These are phyloP conservation scores for Amniataba percoides DNA, from an alignment of 2,797 vertebrate species.

Conservation along the genomic window DNA sequence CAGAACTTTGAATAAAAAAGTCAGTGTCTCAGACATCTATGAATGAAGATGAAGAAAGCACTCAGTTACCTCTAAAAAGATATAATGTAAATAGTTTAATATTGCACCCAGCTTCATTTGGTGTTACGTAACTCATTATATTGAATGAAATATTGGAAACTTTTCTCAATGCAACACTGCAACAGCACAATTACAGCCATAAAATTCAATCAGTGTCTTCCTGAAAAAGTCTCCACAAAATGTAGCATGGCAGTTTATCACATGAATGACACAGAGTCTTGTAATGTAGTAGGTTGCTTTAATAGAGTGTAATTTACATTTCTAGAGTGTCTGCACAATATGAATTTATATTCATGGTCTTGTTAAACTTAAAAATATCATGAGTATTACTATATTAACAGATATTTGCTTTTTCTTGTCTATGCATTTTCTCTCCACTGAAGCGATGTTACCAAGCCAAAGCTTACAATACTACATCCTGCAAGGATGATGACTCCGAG, in stretches of 20 bases:
- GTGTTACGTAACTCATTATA: too few species aligned
- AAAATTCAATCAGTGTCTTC: background rate
- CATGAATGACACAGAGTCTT: too few species aligned
- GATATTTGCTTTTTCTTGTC: background rate
- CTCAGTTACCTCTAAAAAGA: background rate
- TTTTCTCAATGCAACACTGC: background rate
- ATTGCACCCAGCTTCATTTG: background rate
- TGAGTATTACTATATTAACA: background rate
- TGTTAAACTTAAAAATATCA: background rate
- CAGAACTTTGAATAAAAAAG: background rate
- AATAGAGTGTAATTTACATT: background rate
- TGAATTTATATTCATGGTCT: background rate
- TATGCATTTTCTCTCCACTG: constrained; percentile 39
- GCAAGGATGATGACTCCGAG: background rate
- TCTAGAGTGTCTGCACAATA: background rate
- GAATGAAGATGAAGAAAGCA: background rate
- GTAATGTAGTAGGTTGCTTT: background rate
- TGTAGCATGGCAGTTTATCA: background rate
- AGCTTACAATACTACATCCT: background rate
- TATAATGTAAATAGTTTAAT: background rate
- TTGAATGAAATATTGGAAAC: background rate
- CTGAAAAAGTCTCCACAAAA: background rate
- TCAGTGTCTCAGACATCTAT: background rate
- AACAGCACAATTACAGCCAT: background rate
- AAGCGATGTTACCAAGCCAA: constrained; percentile 26